Evolutionary conservation across 2,888 invertebrate genomes (phyloP).

Genomic region (Cynaeus angustus): DNA sequence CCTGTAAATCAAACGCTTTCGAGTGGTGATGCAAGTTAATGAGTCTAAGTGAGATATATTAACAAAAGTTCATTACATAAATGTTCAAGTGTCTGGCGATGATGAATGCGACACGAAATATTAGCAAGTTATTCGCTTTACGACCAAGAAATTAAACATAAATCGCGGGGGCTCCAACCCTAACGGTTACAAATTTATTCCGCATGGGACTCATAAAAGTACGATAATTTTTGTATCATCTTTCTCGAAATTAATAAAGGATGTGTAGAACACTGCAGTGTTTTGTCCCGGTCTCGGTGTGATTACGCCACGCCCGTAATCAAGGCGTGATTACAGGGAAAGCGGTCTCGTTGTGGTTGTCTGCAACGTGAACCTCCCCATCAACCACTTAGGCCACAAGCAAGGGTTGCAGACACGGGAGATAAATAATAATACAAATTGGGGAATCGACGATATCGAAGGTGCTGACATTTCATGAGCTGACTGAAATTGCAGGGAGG

Average conservation of each 20-base stretch:
- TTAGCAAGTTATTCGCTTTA: slow-evolving; percentile 41
- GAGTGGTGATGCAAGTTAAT: slow-evolving; percentile 36
- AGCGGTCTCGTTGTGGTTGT: slow-evolving; percentile 41
- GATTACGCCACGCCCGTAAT: slow-evolving; percentile 40
- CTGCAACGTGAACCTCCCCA: slow-evolving; percentile 40
- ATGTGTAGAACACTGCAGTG: background rate
- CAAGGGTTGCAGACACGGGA: background rate
- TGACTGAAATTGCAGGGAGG: too few species aligned
- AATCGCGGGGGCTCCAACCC: slow-evolving; percentile 27
- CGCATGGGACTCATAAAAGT: slow-evolving; percentile 7
- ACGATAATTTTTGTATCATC: background rate
- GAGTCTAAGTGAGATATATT: slow-evolving; percentile 48
- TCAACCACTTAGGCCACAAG: slow-evolving; percentile 39
- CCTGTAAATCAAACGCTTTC: slow-evolving; percentile 46
- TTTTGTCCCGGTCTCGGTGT: slow-evolving; percentile 7
- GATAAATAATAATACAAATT: background rate
- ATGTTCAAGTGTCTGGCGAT: slow-evolving; percentile 41
- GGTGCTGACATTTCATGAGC: background rate
- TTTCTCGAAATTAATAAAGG: slow-evolving; percentile 5
- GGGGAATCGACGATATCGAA: background rate
- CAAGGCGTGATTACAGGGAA: slow-evolving; percentile 36
- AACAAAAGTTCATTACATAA: slow-evolving; percentile 49
- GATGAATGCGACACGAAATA: slow-evolving; percentile 47
- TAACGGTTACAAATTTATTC: slow-evolving; percentile 25
- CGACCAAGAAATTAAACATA: slow-evolving; percentile 32